Conservation (phyloP, 2,797 vertebrate genomes). For the Passerculus sandwichensis region DNA sequence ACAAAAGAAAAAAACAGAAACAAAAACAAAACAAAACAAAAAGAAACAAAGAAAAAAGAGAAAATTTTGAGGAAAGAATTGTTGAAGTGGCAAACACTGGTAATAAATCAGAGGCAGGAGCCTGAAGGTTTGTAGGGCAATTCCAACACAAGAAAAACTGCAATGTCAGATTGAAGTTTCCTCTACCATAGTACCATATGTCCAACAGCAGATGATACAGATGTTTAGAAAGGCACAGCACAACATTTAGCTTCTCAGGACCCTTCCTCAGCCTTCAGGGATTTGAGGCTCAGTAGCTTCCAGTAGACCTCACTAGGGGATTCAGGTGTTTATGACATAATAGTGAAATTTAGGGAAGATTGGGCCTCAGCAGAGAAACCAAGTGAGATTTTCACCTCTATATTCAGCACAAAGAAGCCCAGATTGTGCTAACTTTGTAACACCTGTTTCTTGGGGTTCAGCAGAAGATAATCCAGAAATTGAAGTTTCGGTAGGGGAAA, state of each 20-base stretch:
- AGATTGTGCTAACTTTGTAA: not conserved
- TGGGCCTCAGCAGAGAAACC: not conserved
- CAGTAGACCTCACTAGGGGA: not conserved
- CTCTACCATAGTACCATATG: not conserved
- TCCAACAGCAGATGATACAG: not conserved
- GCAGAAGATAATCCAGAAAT: not conserved
- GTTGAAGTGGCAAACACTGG: not conserved
- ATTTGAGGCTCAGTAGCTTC: not conserved
- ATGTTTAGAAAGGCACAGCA: not conserved
- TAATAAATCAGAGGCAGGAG: not conserved
- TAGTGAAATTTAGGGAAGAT: not conserved
- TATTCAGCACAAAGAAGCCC: not conserved
- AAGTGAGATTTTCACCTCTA: not conserved
- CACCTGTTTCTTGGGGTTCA: not conserved
- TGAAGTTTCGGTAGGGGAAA: not conserved
- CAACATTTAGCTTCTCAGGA: not conserved
- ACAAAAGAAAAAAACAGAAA: not conserved
- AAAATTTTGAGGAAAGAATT: not conserved
- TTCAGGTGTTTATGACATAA: not conserved
- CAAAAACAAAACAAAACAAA: too few relatives aligned
- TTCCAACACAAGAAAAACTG: not conserved
- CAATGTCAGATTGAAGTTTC: not conserved
- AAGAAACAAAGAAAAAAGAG: accelerated
- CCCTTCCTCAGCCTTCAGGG: not conserved
- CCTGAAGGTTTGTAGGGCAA: not conserved